Conservation (phyloP, 2,888 invertebrate genomes). For the Ferrisia virgata region DNA sequence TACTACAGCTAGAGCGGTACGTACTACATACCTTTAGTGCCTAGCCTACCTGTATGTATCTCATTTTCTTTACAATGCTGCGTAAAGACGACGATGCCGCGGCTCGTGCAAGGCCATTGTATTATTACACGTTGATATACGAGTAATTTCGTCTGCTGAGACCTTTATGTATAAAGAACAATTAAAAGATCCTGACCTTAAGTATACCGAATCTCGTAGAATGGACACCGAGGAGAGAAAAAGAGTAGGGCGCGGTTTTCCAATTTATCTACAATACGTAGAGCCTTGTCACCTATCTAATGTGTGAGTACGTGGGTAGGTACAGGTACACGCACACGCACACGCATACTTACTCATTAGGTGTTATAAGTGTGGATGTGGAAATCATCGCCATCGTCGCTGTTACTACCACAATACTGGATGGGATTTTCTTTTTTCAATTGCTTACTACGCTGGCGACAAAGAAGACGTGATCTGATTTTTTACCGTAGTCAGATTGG, state of each 20-base stretch:
- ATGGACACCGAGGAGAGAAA: background rate
- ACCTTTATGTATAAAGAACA: background rate
- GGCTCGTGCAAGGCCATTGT: constrained; percentile 9
- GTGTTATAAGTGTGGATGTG: too few relatives aligned
- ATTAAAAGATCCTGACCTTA: background rate
- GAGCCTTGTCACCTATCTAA: too few relatives aligned
- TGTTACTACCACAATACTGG: too few relatives aligned
- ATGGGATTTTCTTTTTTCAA: background rate
- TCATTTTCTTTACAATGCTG: background rate
- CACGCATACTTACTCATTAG: too few relatives aligned
- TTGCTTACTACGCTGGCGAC: background rate
- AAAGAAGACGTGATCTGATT: background rate
- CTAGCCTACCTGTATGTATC: too few relatives aligned
- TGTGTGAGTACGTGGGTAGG: too few relatives aligned
- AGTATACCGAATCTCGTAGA: too few relatives aligned
- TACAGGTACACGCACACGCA: too few relatives aligned
- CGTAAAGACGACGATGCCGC: background rate
- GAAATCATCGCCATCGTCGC: background rate
- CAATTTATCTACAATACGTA: background rate
- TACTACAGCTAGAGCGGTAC: too few relatives aligned
- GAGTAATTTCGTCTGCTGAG: background rate
- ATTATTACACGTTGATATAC: background rate
- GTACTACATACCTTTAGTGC: too few relatives aligned
- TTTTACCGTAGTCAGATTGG: background rate
- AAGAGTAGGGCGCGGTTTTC: background rate